Evolutionary conservation across 2,113 vertebrate genomes (phyloP).

Genomic region (Notiomystis cincta): DNA sequence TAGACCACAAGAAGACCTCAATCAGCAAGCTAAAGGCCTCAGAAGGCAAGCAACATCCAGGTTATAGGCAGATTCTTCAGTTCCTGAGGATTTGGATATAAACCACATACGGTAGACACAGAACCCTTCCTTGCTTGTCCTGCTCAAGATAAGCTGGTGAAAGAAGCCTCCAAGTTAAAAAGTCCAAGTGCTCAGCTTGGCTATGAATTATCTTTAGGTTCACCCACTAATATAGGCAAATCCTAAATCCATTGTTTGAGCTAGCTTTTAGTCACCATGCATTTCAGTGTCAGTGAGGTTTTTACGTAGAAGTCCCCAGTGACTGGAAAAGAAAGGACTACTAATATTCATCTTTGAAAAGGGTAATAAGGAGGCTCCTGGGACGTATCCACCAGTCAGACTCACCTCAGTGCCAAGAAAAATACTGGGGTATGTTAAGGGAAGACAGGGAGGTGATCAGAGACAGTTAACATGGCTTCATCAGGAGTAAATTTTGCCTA

Average conservation of each 20-base stretch:
- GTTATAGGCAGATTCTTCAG: not conserved
- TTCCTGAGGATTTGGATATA: not conserved
- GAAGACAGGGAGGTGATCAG: not conserved
- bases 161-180: not conserved
- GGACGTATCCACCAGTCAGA: not conserved
- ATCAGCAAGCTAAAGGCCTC: not conserved
- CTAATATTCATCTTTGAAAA: not conserved
- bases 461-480: not conserved
- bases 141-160: not conserved
- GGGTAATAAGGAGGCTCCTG: accelerated
- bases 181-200: not conserved
- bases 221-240: not conserved
- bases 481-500: not conserved
- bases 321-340: not conserved
- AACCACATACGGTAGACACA: not conserved
- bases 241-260: not conserved
- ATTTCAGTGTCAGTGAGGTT: not conserved
- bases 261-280: not conserved
- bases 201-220: not conserved
- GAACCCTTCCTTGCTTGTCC: not conserved
- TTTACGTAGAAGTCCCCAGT: not conserved
- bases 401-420: not conserved
- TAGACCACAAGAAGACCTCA: not conserved
- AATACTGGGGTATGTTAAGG: not conserved
- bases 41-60: not conserved